Percentiles rank a stretch among this genome's conserved stretches.
phyloP scores from a whole-genome alignment of 1,140 invertebrate species.

The Cryptotermes secundus region DNA sequence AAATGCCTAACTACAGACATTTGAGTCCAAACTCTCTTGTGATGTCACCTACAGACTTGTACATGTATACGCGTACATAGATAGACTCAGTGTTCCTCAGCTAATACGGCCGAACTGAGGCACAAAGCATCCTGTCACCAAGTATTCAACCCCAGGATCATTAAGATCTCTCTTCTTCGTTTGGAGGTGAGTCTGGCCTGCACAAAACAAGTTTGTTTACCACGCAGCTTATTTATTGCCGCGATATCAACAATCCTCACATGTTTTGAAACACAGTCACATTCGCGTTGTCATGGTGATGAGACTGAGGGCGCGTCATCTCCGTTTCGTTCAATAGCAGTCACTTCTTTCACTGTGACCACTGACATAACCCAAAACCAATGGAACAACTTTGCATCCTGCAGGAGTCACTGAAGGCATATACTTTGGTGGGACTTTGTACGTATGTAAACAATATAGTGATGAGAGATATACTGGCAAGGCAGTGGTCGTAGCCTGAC shows the following conservation, averaged over 20 bases:
- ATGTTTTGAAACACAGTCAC: constrained; percentile 17
- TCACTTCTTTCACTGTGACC: not conserved
- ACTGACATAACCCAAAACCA: not conserved
- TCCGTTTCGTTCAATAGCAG: not conserved
- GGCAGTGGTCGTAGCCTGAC: no score
- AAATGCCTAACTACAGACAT: no score
- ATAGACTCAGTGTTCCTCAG: no score
- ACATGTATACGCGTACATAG: no score
- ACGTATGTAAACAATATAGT: no score
- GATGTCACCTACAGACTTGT: no score
- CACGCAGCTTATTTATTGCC: not conserved
- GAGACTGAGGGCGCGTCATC: not conserved
- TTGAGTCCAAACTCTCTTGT: no score
- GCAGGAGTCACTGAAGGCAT: no score
- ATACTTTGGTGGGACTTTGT: no score
- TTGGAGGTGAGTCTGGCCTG: not conserved
- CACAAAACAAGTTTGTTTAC: constrained; percentile 17
- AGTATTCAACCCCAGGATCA: not conserved
- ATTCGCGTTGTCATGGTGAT: constrained; percentile 7
- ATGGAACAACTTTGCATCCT: not conserved
- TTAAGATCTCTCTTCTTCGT: not conserved
- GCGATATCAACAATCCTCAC: constrained; percentile 1
- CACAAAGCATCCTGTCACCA: no score
- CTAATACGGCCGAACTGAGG: no score
- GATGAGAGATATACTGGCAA: no score